Conservation (phyloP, 1,140 invertebrate genomes). For the Paraescarpia echinospica region DNA sequence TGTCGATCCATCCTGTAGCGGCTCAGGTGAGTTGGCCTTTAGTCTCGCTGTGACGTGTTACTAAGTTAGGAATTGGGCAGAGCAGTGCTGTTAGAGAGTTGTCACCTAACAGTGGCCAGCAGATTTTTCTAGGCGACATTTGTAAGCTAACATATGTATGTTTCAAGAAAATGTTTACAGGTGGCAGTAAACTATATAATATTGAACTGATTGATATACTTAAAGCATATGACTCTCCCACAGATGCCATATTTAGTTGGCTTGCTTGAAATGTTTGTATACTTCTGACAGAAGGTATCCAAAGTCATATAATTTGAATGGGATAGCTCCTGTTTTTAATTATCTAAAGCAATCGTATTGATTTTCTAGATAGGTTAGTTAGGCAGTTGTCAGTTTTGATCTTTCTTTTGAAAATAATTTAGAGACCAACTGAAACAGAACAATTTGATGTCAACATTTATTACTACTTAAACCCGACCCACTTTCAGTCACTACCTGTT, state of each 20-base stretch:
- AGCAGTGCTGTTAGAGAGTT: not conserved
- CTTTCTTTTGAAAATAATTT: no score
- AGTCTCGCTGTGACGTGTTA: not conserved
- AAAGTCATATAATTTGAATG: no score
- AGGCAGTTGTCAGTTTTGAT: not conserved
- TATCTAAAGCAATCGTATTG: not conserved
- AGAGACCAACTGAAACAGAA: no score
- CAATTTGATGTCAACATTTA: not conserved
- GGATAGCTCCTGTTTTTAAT: not conserved
- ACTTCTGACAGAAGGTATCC: no score
- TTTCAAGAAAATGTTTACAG: no score
- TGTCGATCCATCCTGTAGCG: slow-evolving; percentile 93
- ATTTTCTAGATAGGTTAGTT: not conserved
- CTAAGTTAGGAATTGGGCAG: not conserved
- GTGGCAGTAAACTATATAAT: no score
- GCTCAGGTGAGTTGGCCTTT: slow-evolving; percentile 71
- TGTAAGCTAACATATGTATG: no score
- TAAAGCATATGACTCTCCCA: no score
- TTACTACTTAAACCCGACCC: not conserved
- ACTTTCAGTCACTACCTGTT: not conserved
- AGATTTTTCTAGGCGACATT: no score
- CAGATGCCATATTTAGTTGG: no score
- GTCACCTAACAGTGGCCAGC: not conserved
- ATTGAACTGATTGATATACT: no score
- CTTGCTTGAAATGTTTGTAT: no score